Conservation (phyloP, 2,797 vertebrate genomes). For the Chelon labrosus region DNA sequence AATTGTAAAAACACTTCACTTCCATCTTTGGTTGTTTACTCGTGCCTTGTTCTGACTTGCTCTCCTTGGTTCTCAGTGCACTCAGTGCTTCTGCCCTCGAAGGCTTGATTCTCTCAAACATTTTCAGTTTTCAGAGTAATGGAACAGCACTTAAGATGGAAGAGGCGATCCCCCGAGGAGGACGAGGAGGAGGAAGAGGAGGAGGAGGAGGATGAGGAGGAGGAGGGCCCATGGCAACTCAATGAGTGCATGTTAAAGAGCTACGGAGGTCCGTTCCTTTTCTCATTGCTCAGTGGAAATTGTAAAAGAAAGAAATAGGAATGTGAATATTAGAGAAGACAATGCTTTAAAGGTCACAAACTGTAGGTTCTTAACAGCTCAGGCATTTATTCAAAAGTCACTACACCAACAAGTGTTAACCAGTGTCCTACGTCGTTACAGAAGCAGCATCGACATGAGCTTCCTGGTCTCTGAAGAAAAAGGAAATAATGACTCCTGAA, state of each 20-base stretch:
- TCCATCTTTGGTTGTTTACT: slow-evolving; percentile 20
- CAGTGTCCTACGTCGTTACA: background rate
- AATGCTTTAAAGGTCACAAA: background rate
- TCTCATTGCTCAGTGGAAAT: slow-evolving; percentile 11
- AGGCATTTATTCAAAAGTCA: background rate
- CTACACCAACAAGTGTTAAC: background rate
- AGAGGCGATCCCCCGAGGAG: slow-evolving; percentile 21
- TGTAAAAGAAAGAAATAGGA: background rate
- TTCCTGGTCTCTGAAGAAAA: background rate
- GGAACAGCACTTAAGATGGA: slow-evolving; percentile 54
- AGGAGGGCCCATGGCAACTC: slow-evolving; percentile 30
- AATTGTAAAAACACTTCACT: background rate
- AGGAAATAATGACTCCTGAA: no score
- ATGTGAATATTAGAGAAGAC: background rate
- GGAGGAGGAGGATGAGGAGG: slow-evolving; percentile 8
- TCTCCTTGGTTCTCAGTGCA: slow-evolving; percentile 24
- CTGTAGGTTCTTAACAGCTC: background rate
- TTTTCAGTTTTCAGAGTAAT: slow-evolving; percentile 52
- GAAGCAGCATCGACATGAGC: background rate
- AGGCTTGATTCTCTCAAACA: slow-evolving; percentile 38
- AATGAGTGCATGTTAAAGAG: slow-evolving; percentile 49
- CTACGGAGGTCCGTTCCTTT: slow-evolving; percentile 33
- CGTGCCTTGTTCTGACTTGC: slow-evolving; percentile 16
- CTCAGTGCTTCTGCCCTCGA: slow-evolving; percentile 41
- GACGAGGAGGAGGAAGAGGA: no score